phyloP scores from a whole-genome alignment of 2,113 vertebrate species.

The Thryonomys swinderianus region DNA sequence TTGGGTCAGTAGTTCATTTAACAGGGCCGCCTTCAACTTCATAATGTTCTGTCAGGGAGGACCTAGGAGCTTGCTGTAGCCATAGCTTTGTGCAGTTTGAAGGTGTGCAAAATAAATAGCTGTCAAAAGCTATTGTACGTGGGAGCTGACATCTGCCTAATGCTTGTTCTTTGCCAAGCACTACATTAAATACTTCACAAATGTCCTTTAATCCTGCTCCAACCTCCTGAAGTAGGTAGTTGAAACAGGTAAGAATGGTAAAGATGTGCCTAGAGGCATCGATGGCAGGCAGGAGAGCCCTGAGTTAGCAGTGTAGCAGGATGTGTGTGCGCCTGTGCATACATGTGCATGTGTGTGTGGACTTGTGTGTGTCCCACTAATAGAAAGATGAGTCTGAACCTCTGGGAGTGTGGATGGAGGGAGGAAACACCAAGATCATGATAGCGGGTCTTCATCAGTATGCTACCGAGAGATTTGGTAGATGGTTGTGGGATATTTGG shows the following conservation, averaged over 20 bases:
- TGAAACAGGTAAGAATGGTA: not conserved
- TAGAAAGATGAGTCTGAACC: not conserved
- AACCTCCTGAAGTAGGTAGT: not conserved
- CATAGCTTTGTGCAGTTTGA: not conserved
- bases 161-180: not conserved
- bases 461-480: not conserved
- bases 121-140: not conserved
- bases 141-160: not conserved
- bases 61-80: not conserved
- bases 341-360: not conserved
- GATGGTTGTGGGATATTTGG: not conserved
- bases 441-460: not conserved
- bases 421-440: not conserved
- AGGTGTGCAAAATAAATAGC: not conserved
- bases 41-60: slow-evolving; percentile 19
- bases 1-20: slow-evolving; percentile 28
- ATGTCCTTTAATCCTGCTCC: not conserved
- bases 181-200: not conserved
- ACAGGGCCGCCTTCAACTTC: slow-evolving; percentile 8
- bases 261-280: not conserved
- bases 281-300: not conserved
- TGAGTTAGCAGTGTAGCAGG: not conserved
- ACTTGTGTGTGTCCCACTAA: not conserved
- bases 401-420: not conserved
- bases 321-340: not conserved